These are phyloP conservation scores for Boulengeromyrus knoepffleri DNA, from an alignment of 2,113 vertebrate species.

Conservation along the genomic window DNA sequence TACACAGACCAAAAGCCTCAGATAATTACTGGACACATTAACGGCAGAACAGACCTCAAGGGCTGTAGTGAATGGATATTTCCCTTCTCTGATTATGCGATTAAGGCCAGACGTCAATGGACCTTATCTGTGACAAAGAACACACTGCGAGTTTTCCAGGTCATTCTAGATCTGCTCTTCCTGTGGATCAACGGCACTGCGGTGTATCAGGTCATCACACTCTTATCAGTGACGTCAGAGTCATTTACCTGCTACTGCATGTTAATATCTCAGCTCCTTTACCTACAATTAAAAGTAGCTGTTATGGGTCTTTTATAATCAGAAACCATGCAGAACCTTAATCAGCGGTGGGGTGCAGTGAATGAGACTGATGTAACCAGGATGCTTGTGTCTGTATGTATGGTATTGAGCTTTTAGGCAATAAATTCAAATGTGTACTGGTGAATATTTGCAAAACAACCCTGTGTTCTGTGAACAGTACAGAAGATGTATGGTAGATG, in stretches of 20 bases:
- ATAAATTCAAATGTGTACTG: not conserved
- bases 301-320: not conserved
- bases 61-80: not conserved
- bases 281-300: not conserved
- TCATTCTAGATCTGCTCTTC: not conserved
- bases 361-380: not conserved
- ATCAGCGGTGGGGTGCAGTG: not conserved
- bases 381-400: not conserved
- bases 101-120: constrained; percentile 9
- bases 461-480: not conserved
- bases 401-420: not conserved
- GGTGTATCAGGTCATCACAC: not conserved
- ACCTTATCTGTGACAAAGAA: not conserved
- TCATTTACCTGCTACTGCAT: not conserved
- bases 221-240: not conserved
- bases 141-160: not conserved
- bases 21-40: not conserved
- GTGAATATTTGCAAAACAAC: not conserved
- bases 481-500: not conserved
- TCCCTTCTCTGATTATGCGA: constrained; percentile 15
- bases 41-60: not conserved
- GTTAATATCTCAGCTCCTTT: not conserved
- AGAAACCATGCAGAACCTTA: not conserved
- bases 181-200: not conserved
- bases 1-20: not conserved